Evolutionary conservation across 2,797 vertebrate genomes (phyloP), one percentile per base, ranked within the genome.

Genomic region (Schizopygopsis pylzovi): DNA sequence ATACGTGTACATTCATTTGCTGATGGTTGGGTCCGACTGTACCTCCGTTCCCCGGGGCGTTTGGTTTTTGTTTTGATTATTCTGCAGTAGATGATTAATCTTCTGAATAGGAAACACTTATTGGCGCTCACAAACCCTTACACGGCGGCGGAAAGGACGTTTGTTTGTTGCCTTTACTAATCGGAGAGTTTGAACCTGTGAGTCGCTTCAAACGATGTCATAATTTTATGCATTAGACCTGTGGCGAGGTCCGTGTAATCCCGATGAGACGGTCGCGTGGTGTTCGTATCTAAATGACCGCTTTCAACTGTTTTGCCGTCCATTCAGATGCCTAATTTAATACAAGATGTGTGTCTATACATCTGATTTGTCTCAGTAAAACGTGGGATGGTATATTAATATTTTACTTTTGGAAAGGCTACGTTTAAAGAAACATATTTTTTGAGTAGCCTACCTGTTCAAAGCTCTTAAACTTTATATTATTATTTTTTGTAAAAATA

Each of bases 1-100:
- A 89, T 92, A 91, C 92, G 92, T 93, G 90, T 80, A 92, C 89
- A 93, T 94, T 93, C 90, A 94, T 94, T 94, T 92, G 87, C 91
- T 90, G 90, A 90, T 92, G 90, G 84, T 87, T 90, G 92, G 89
- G 89, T 90, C 92, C 87, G 86, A 90, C 89, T 90, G 90, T 89
- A 88, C 88, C 87, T 63, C 90, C 89, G 84, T 89, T 87, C 90
- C 86, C 90, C 43, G 87, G 90, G 91, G 93, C 90, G 90, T 90
- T 92, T 90, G 87, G 89, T 92, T 94, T 93, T 91, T 91, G 65
- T 92, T 68, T 25, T 88, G 89, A 80, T 90, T 85, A 85, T 77
- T 75, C 28, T 49, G 73, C 88, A 85, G 25, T 91, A 82, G 83
- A 71, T 82, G 85, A 86, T 85, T 90, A 86, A 92, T 91, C 86